Conservation (phyloP, 1,140 invertebrate species). For the Papilio xuthus region DNA sequence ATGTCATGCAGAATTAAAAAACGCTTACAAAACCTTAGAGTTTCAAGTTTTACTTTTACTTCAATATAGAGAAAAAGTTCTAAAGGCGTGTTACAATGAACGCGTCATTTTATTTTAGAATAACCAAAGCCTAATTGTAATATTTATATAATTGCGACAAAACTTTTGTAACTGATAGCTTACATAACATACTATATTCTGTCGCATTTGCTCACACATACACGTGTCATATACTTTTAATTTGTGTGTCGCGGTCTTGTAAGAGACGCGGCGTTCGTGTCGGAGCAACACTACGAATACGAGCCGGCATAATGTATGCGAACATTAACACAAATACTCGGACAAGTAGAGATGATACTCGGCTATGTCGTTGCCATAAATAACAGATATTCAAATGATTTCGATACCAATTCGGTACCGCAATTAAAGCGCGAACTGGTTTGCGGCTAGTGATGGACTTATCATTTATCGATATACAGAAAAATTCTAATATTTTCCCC, state of each 20-base stretch:
- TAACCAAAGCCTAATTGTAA: not conserved
- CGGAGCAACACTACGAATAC: not conserved
- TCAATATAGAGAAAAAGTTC: too few relatives aligned
- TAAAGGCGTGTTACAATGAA: too few relatives aligned
- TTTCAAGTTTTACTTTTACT: too few relatives aligned
- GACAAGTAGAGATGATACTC: conserved; percentile 67
- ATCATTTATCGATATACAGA: conserved; percentile 39
- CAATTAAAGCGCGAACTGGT: conserved; percentile 78
- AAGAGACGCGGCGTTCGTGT: not conserved
- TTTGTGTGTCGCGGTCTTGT: not conserved
- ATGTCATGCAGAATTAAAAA: too few relatives aligned
- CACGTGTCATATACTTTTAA: conserved; percentile 10
- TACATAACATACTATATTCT: not conserved
- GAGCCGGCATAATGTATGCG: conserved; percentile 55
- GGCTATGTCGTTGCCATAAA: conserved; percentile 70
- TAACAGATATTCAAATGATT: conserved; percentile 77
- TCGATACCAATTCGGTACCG: conserved; percentile 78
- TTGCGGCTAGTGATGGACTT: conserved; percentile 58
- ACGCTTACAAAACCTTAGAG: too few relatives aligned
- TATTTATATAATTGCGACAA: not conserved
- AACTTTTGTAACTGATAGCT: not conserved
- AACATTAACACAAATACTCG: conserved; percentile 70
- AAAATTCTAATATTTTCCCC: not conserved
- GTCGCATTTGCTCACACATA: not conserved
- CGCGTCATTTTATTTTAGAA: too few relatives aligned